These are phyloP conservation scores for Paedocypris sp. DNA, from an alignment of 2,113 vertebrate genomes.

Conservation along the genomic window DNA sequence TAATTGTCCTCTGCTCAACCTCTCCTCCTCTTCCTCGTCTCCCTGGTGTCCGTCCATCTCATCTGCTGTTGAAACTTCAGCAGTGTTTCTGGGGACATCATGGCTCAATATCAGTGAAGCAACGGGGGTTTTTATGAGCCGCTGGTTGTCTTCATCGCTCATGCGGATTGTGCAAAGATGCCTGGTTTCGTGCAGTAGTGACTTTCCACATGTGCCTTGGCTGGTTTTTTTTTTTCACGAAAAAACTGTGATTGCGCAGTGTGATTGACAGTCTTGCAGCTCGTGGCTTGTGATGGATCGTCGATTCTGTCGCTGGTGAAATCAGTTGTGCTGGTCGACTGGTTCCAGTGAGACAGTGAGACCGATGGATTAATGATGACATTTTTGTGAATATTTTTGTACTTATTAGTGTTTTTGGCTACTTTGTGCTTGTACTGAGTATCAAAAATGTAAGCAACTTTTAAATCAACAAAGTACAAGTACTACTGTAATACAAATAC, in stretches of 20 bases:
- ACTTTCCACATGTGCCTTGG: background rate
- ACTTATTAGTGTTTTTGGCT: too few relatives aligned
- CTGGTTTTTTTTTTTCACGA: slow-evolving; percentile 5
- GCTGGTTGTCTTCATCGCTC: slow-evolving; percentile 24
- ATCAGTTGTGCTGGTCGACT: too few relatives aligned
- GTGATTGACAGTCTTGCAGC: too few relatives aligned
- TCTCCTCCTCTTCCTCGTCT: slow-evolving; percentile 2
- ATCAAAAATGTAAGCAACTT: too few relatives aligned
- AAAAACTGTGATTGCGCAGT: slow-evolving; percentile 2
- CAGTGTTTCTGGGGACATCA: slow-evolving; percentile 16
- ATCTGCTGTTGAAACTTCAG: slow-evolving; percentile 20
- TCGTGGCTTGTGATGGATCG: too few relatives aligned
- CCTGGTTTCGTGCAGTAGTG: slow-evolving; percentile 20
- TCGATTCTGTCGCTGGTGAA: too few relatives aligned
- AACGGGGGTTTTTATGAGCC: slow-evolving; percentile 13
- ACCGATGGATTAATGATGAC: too few relatives aligned
- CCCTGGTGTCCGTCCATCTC: background rate
- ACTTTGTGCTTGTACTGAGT: too few relatives aligned
- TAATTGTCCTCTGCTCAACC: background rate
- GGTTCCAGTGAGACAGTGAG: too few relatives aligned
- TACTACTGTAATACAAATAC: too few relatives aligned
- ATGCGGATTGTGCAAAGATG: slow-evolving; percentile 36
- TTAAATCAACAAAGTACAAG: too few relatives aligned
- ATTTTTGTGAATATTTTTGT: too few relatives aligned
- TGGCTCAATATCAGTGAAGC: slow-evolving; percentile 30